A percentile compares a stretch with the other conserved stretches of the same genome.
Evolutionary conservation across 1,140 invertebrate genomes (phyloP).

Genomic region (Cryptotermes secundus): DNA sequence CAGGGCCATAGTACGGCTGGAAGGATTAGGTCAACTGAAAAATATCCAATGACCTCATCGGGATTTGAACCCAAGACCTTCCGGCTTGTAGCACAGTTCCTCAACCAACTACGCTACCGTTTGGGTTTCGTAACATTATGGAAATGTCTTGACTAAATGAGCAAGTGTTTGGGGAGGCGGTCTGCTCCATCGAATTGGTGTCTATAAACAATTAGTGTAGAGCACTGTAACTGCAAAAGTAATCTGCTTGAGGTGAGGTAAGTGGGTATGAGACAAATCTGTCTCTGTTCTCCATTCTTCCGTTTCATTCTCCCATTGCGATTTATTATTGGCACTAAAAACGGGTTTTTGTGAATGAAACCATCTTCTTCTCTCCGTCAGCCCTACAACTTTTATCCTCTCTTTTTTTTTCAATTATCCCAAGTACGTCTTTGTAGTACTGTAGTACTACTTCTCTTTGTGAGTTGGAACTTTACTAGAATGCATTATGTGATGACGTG

Average conservation of each 20-base stretch:
- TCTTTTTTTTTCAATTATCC: neutral
- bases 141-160: no score
- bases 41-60: no score
- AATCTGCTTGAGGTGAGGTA: neutral
- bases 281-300: neutral
- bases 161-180: no score
- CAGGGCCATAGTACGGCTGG: no score
- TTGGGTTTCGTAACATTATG: no score
- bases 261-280: neutral
- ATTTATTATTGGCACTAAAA: slow-evolving; percentile 1
- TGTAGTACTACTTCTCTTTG: no score
- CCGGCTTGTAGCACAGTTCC: no score
- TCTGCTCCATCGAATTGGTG: no score
- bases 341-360: neutral
- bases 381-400: neutral
- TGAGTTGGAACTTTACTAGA: neutral
- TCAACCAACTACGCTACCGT: no score
- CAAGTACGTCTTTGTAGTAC: neutral
- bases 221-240: neutral
- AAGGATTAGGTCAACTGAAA: no score
- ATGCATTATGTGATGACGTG: neutral
- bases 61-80: no score
- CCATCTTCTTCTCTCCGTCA: neutral
- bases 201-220: neutral
- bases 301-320: neutral